A percentile compares a stretch with the other conserved stretches of the same genome.
Evolutionary conservation across 1,140 invertebrate genomes (phyloP).

Genomic region (Adelges cooleyi): DNA sequence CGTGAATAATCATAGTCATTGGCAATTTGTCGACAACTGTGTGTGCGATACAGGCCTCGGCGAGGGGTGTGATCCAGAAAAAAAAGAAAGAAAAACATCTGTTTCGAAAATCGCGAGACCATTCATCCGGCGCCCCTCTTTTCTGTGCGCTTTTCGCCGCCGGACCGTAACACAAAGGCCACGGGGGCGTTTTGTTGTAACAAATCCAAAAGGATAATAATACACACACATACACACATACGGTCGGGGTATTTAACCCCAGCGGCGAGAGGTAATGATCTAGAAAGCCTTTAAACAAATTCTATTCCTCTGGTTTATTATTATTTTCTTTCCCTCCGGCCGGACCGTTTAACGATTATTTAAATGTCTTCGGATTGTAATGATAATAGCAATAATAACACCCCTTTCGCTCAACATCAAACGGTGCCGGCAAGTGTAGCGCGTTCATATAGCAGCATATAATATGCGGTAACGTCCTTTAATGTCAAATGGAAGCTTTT

Average conservation of each 20-base stretch:
- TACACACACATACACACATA: not conserved
- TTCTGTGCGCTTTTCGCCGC: not conserved
- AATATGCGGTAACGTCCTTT: too few species aligned
- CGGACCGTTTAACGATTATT: constrained; percentile 9
- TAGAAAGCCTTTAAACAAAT: constrained; percentile 27
- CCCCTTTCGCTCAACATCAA: constrained; percentile 17
- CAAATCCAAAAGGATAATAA: constrained; percentile 3
- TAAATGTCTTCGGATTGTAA: constrained; percentile 6
- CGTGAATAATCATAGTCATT: constrained; percentile 15
- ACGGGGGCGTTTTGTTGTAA: constrained; percentile 21
- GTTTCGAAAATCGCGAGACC: constrained; percentile 23
- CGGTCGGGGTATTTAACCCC: not conserved
- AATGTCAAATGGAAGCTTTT: not conserved
- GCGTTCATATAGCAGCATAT: too few species aligned
- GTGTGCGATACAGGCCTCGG: not conserved
- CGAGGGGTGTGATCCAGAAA: not conserved
- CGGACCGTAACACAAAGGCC: constrained; percentile 4
- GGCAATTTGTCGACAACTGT: not conserved
- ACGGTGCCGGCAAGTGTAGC: not conserved
- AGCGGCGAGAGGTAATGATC: constrained; percentile 17
- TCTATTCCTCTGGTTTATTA: constrained; percentile 16
- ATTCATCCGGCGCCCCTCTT: constrained; percentile 10
- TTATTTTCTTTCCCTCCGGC: not conserved
- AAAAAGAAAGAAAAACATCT: constrained; percentile 11
- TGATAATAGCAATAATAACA: constrained; percentile 15